Conservation (phyloP, 2,113 vertebrate species). For the Sminthopsis crassicaudata region DNA sequence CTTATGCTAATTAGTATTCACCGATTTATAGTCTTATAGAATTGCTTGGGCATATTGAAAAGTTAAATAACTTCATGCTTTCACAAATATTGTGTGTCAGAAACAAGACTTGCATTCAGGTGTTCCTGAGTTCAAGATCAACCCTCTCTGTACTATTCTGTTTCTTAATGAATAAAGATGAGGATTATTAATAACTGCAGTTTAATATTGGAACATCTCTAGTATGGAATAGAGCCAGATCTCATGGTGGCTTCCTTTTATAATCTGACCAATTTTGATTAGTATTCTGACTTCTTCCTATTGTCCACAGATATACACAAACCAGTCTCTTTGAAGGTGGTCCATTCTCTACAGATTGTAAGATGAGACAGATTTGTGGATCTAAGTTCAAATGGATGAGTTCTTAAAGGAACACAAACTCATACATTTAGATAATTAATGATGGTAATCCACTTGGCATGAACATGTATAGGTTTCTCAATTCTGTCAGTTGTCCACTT, state of each 20-base stretch:
- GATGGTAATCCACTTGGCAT: neutral
- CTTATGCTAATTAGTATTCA: neutral
- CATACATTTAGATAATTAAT: neutral
- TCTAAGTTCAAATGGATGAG: neutral
- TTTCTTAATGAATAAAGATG: neutral
- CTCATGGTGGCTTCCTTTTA: neutral
- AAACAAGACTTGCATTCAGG: neutral
- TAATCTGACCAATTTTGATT: neutral
- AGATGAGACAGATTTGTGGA: neutral
- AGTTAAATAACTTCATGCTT: neutral
- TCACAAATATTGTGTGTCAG: neutral
- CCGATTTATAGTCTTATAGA: neutral
- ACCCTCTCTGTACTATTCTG: neutral
- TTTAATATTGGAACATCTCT: neutral
- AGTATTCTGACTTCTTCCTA: neutral
- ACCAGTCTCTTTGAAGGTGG: neutral
- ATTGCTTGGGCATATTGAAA: neutral
- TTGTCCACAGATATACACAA: neutral
- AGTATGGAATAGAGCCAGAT: neutral
- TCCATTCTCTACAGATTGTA: neutral
- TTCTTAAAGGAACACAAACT: neutral
- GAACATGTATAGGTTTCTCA: neutral
- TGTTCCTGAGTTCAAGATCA: neutral
- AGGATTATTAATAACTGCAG: neutral
- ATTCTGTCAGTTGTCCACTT: neutral